Evolutionary conservation across 2,888 invertebrate species (phyloP).

Genomic region (Drosophila greeni): DNA sequence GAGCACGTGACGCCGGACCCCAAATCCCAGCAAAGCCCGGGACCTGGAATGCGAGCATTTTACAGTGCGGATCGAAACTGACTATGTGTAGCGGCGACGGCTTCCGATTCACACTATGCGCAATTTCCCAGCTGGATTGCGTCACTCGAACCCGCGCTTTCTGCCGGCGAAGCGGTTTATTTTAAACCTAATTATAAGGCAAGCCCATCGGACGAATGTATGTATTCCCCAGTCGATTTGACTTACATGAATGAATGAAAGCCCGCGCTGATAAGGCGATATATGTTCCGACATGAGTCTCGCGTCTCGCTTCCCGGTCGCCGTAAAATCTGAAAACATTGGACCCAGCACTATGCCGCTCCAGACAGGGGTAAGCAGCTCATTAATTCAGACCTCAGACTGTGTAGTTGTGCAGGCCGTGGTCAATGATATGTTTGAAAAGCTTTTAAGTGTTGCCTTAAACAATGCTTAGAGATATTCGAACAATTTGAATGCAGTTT

Average conservation of each 20-base stretch:
- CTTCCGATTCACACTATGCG: constrained; percentile 33
- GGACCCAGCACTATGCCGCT: constrained; percentile 5
- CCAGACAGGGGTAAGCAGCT: constrained; percentile 5
- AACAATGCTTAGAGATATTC: background rate
- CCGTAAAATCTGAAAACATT: constrained; percentile 2
- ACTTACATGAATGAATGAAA: constrained; percentile 70
- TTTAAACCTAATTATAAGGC: constrained; percentile 60
- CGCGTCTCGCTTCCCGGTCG: background rate
- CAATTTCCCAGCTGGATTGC: constrained; percentile 55
- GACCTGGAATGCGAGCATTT: background rate
- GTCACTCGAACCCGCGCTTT: constrained; percentile 58
- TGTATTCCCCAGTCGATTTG: constrained; percentile 48
- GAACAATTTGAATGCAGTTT: background rate
- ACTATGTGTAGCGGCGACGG: background rate
- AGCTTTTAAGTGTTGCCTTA: background rate
- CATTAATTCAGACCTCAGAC: background rate
- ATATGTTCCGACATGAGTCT: constrained; percentile 7
- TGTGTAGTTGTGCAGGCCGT: background rate
- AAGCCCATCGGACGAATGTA: constrained; percentile 20
- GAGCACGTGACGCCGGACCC: constrained; percentile 29
- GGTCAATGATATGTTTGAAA: background rate
- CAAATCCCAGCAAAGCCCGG: background rate
- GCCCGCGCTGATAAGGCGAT: constrained; percentile 54
- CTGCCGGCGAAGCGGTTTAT: constrained; percentile 54
- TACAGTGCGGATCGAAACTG: constrained; percentile 19